phyloP scores from a whole-genome alignment of 2,113 vertebrate species.

The Nesospiza acunhae region DNA sequence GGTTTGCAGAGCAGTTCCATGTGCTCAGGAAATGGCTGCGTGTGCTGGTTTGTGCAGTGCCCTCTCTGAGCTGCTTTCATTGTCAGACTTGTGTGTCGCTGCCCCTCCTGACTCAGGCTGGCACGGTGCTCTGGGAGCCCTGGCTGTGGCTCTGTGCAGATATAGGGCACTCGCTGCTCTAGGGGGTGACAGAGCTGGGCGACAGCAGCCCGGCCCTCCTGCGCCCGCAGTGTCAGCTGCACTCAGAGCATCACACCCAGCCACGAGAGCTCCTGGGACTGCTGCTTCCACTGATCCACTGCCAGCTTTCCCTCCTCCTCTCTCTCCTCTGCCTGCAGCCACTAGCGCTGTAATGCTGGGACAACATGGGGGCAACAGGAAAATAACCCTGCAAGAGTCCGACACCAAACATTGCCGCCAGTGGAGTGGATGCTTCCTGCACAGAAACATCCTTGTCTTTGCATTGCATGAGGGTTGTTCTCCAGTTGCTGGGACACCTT shows the following conservation, averaged over 20 bases:
- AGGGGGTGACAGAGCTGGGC: constrained; percentile 16
- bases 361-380: not conserved
- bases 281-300: not conserved
- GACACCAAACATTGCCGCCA: not conserved
- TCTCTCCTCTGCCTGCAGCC: not conserved
- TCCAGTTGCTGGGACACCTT: not conserved
- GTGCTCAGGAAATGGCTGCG: not conserved
- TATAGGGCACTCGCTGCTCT: constrained; percentile 49
- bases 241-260: constrained; percentile 12
- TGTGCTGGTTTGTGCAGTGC: not conserved
- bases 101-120: constrained; percentile 25
- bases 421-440: too few species aligned
- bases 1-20: not conserved
- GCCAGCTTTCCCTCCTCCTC: not conserved
- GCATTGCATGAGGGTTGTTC: not conserved
- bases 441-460: not conserved
- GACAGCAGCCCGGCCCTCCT: constrained; percentile 5
- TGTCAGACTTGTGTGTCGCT: not conserved
- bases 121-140: not conserved
- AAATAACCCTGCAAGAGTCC: not conserved
- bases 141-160: constrained; percentile 11
- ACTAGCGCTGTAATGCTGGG: fast-evolving
- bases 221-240: constrained; percentile 8
- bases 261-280: not conserved
- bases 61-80: not conserved